Conservation (phyloP, 2,888 invertebrate species). For the Zelleria hepariella region DNA sequence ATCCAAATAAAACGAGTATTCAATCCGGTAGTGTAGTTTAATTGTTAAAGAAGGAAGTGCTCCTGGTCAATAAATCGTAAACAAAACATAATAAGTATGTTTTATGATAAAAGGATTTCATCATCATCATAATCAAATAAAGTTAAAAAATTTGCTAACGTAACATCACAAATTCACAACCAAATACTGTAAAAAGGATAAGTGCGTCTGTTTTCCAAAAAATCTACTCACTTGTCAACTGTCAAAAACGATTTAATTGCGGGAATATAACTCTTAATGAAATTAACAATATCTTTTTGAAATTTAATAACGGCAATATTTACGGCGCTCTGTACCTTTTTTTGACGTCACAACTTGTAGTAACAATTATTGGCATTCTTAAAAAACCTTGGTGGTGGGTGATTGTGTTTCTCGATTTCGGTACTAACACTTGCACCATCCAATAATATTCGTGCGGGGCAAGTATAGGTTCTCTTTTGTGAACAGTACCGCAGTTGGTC, state of each 20-base stretch:
- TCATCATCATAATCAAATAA: background rate
- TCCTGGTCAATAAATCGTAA: too few relatives aligned
- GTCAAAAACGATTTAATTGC: background rate
- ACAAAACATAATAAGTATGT: too few relatives aligned
- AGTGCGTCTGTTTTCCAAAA: too few relatives aligned
- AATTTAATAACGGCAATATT: background rate
- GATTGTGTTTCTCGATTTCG: slow-evolving; percentile 24
- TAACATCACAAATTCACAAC: too few relatives aligned
- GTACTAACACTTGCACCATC: slow-evolving; percentile 13
- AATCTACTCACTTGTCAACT: too few relatives aligned
- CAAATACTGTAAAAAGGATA: too few relatives aligned
- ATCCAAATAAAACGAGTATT: too few relatives aligned
- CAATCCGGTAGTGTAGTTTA: too few relatives aligned
- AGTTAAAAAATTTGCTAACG: too few relatives aligned
- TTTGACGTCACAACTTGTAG: background rate
- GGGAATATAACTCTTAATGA: background rate
- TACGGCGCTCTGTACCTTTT: background rate
- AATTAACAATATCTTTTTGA: background rate
- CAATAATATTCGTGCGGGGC: slow-evolving; percentile 15
- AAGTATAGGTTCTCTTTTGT: slow-evolving; percentile 9
- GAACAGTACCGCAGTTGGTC: slow-evolving; percentile 8
- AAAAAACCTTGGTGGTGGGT: slow-evolving; percentile 16
- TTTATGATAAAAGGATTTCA: too few relatives aligned
- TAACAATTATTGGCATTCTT: background rate
- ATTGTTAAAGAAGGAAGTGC: too few relatives aligned